phyloP scores from a whole-genome alignment of 2,797 vertebrate genomes.

The Hypotaenidia okinawae region DNA sequence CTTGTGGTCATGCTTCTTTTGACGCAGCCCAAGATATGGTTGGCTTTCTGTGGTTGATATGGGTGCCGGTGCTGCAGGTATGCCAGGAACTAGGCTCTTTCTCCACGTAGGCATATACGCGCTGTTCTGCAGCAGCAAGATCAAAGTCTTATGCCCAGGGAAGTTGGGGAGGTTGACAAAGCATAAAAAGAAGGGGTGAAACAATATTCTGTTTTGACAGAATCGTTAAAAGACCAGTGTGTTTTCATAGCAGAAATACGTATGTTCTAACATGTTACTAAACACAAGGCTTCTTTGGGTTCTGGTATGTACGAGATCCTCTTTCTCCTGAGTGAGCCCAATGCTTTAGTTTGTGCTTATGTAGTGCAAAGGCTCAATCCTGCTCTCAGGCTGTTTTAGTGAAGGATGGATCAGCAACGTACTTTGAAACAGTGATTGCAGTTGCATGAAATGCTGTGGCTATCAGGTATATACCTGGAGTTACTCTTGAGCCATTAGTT shows the following conservation, averaged over 20 bases:
- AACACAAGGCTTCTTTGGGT: not conserved
- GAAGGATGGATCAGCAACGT: not conserved
- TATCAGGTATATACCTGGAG: not conserved
- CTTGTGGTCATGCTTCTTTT: too few relatives aligned
- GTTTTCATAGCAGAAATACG: not conserved
- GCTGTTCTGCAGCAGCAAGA: not conserved
- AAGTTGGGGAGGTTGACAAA: not conserved
- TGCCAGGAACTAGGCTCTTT: rapidly evolving
- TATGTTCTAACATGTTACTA: not conserved
- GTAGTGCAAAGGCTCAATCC: rapidly evolving
- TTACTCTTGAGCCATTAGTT: not conserved
- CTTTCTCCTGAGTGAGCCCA: not conserved
- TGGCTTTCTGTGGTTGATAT: not conserved
- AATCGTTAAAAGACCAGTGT: not conserved
- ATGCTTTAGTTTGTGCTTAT: not conserved
- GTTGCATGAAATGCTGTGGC: not conserved
- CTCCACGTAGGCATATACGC: rapidly evolving
- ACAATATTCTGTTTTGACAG: not conserved
- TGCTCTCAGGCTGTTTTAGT: not conserved
- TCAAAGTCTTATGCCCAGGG: not conserved
- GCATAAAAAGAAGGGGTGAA: not conserved
- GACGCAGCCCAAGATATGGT: too few relatives aligned
- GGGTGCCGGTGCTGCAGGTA: not conserved
- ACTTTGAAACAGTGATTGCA: not conserved
- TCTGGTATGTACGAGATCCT: not conserved